These are phyloP conservation scores for Grallaria varia DNA, from an alignment of 2,113 vertebrate species.

Conservation along the genomic window DNA sequence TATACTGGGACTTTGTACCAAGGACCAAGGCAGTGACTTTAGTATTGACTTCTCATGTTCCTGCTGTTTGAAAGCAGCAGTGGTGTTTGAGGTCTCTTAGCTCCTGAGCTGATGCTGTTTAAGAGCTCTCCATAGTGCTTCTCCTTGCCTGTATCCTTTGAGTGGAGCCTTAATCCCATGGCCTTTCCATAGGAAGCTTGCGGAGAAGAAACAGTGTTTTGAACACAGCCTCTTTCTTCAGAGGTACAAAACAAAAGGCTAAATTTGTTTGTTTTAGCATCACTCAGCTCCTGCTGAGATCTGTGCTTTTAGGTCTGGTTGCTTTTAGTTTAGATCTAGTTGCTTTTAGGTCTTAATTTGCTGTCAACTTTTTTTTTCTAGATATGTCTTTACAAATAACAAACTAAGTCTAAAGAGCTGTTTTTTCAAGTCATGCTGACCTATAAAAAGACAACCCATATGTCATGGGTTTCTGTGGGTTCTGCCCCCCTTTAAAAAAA, in stretches of 20 bases:
- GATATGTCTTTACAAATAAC: background rate
- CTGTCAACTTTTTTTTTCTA: background rate
- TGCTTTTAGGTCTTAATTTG: background rate
- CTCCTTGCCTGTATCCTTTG: background rate
- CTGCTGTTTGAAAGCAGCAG: background rate
- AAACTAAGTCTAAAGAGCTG: background rate
- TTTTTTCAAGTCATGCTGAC: background rate
- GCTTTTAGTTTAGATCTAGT: background rate
- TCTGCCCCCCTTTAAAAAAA: background rate
- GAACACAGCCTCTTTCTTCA: background rate
- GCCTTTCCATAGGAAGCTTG: background rate
- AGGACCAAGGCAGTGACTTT: background rate
- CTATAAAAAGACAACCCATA: background rate
- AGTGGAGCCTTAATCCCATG: background rate
- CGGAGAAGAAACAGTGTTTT: background rate
- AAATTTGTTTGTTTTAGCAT: background rate
- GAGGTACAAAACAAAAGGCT: background rate
- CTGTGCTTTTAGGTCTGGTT: background rate
- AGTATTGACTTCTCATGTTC: background rate
- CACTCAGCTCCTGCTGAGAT: background rate
- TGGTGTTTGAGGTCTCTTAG: background rate
- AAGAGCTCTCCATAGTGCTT: background rate
- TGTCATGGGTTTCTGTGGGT: background rate
- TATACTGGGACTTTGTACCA: background rate
- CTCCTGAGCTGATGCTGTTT: background rate